These are phyloP conservation scores for Bostrychus sinensis DNA, from an alignment of 2,113 vertebrate genomes.

Conservation along the genomic window DNA sequence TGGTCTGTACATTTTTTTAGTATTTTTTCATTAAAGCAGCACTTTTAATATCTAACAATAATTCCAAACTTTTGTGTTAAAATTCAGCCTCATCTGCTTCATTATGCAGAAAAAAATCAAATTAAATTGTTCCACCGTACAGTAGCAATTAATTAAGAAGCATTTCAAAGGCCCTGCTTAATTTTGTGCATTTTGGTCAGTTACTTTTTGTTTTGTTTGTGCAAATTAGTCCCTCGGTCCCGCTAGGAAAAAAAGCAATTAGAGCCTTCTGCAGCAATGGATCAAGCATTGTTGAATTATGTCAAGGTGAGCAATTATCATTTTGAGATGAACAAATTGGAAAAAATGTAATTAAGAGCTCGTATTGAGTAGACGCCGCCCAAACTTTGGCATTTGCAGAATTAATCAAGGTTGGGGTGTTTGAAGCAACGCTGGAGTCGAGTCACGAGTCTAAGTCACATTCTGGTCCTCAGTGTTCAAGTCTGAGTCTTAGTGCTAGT, in stretches of 20 bases:
- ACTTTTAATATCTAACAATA: neutral
- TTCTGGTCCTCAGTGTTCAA: no score
- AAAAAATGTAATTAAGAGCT: conserved; percentile 70
- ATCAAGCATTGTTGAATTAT: conserved; percentile 66
- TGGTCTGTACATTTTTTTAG: neutral
- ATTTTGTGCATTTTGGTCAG: conserved; percentile 6
- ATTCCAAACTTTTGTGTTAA: neutral
- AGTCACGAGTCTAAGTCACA: neutral
- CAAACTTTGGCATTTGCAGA: conserved; percentile 62
- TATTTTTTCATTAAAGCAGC: no score
- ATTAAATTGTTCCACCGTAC: conserved; percentile 1
- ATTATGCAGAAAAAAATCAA: conserved; percentile 11
- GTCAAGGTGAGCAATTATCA: conserved; percentile 77
- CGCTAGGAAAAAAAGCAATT: conserved; percentile 61
- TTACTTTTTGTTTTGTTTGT: conserved; percentile 17
- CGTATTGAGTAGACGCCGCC: conserved; percentile 53
- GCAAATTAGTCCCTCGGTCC: conserved; percentile 9
- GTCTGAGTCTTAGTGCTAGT: no score
- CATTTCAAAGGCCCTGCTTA: conserved; percentile 24
- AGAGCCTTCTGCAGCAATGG: conserved; percentile 47
- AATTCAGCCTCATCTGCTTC: neutral
- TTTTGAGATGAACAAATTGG: conserved; percentile 75
- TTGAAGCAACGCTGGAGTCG: neutral
- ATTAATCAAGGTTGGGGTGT: conserved; percentile 61
- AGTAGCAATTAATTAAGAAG: conserved; percentile 14